Conservation (phyloP, 92 coral and sea anemone species). For the Bergia puertoricense region DNA sequence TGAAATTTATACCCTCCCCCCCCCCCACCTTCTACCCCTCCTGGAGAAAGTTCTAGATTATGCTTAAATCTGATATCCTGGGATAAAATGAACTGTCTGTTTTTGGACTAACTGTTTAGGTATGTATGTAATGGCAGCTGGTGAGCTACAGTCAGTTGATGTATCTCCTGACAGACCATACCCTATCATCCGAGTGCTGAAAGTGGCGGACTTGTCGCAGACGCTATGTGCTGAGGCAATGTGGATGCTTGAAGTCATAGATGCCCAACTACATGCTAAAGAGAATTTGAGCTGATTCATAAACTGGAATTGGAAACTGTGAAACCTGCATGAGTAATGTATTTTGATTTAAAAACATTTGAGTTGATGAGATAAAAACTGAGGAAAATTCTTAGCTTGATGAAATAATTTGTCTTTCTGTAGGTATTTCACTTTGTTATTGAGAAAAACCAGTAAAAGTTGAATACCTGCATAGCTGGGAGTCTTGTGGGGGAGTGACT, state of each 20-base stretch:
- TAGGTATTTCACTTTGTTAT: too few species aligned
- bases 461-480: too few species aligned
- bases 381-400: too few species aligned
- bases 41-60: too few species aligned
- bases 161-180: slow-evolving; percentile 33
- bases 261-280: slow-evolving; percentile 46
- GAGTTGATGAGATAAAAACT: not conserved
- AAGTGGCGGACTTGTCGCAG: slow-evolving; percentile 70
- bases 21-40: too few species aligned
- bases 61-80: too few species aligned
- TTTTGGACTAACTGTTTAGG: slow-evolving; percentile 39
- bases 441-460: too few species aligned
- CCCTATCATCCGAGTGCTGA: slow-evolving; percentile 65
- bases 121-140: slow-evolving; percentile 87
- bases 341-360: not conserved
- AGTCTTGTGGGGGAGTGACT: too few species aligned
- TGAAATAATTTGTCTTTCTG: too few species aligned
- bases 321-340: not conserved
- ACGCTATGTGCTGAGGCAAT: slow-evolving; percentile 60
- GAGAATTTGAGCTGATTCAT: not conserved
- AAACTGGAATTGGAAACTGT: not conserved
- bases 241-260: slow-evolving; percentile 81
- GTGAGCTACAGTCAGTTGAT: slow-evolving; percentile 58
- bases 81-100: not conserved
- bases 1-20: too few species aligned